A percentile compares a stretch with the other conserved stretches of the same genome.
Evolutionary conservation across 2,797 vertebrate species (phyloP).

Genomic region (Anabacerthia variegaticeps): DNA sequence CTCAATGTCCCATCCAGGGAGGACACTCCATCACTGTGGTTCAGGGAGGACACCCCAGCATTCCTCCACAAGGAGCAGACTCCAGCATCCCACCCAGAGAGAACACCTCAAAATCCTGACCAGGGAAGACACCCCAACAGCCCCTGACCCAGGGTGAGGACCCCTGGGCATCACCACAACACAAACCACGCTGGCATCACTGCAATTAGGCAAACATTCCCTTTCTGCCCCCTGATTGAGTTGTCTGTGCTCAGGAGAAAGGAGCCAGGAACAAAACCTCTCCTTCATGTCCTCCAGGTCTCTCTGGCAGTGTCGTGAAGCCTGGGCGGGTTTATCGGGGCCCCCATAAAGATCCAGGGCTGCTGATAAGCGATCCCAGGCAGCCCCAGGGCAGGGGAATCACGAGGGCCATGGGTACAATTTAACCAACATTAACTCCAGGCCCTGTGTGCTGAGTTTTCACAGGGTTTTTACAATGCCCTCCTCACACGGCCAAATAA

Average conservation of each 20-base stretch:
- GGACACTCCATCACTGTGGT: neutral
- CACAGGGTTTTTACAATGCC: neutral
- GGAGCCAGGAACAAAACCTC: neutral
- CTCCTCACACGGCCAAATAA: neutral
- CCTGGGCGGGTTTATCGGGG: neutral
- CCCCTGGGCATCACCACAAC: neutral
- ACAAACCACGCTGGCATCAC: rapidly evolving
- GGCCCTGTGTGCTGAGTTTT: neutral
- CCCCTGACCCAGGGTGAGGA: neutral
- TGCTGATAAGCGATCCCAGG: constrained; percentile 19
- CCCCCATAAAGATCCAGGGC: constrained; percentile 36
- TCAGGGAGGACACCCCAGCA: neutral
- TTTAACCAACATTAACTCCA: neutral
- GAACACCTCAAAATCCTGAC: neutral
- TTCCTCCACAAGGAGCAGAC: too few species aligned
- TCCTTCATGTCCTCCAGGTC: neutral
- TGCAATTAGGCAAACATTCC: rapidly evolving
- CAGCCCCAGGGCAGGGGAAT: neutral
- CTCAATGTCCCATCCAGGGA: neutral
- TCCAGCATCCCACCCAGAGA: neutral
- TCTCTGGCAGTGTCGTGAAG: neutral
- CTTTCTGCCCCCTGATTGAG: rapidly evolving
- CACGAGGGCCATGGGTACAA: neutral
- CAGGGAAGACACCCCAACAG: too few species aligned
- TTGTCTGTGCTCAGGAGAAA: neutral